A percentile compares a stretch with the other conserved stretches of the same genome.
Conservation (phyloP, 2,113 vertebrate species). For the Vombatus ursinus region DNA sequence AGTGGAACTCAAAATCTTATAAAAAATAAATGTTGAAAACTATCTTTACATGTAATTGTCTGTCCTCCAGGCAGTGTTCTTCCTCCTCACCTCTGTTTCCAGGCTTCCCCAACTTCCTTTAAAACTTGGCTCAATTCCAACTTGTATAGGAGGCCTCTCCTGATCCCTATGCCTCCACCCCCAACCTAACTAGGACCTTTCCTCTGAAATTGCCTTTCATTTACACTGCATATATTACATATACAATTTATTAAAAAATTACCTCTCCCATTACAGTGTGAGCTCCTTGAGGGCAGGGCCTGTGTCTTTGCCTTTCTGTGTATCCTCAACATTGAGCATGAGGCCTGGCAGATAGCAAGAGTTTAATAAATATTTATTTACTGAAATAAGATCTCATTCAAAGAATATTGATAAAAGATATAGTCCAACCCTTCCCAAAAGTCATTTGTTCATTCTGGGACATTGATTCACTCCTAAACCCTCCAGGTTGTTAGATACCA, state of each 20-base stretch:
- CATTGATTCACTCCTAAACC: not conserved
- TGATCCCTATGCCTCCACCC: not conserved
- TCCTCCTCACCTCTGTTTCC: not conserved
- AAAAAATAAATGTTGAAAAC: not conserved
- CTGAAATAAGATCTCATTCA: not conserved
- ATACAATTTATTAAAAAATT: not conserved
- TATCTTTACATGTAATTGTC: not conserved
- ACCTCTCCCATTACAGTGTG: not conserved
- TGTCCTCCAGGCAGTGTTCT: not conserved
- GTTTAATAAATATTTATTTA: not conserved
- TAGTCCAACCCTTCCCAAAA: not conserved
- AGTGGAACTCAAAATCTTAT: not conserved
- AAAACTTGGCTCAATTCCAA: not conserved
- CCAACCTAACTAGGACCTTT: no score
- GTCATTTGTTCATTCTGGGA: not conserved
- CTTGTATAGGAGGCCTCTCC: not conserved
- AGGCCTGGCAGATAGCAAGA: not conserved
- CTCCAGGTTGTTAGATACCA: not conserved
- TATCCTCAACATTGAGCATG: not conserved
- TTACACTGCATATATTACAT: not conserved
- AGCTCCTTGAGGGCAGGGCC: not conserved
- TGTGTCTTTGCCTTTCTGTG: not conserved
- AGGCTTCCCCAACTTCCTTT: not conserved
- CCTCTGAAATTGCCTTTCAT: not conserved
- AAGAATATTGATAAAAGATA: not conserved